Base-by-base conservation (phyloP, 2,888 invertebrate genomes). In the Tricholauxania praeusta region DNA sequence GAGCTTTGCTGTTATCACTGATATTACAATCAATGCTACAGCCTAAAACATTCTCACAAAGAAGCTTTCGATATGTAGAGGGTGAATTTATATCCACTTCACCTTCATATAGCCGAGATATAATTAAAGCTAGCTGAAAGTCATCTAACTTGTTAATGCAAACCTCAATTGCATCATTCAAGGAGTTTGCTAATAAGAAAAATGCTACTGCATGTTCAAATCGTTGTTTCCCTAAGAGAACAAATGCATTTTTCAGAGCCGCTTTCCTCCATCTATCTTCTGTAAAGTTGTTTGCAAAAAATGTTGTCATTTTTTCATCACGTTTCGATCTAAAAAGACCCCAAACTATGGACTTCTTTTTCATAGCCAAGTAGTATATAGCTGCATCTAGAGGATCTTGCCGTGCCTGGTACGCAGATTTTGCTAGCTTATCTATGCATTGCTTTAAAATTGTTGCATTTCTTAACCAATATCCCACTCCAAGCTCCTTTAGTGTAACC, bases 201-300 rank as follows among this genome's bases (percentile, higher is more conserved):
- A 99, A 99, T 0, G 98, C 99, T 0, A 98, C 99, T 0, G 99
- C 99, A 84, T 99, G 98, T 75, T 96, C 95, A 85, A 99, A 99
- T 66, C 98, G 87, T 87, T 99, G 99, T 83, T 96, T 96, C 4
- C 99, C 96, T 53, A 99, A 90, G 57, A 99, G 88, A 3, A 96
- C 97, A 85, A 97, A 99, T 0, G 99, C 99, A 87, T 99, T 99
- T 88, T 99, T 99, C 76, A 99, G 87, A 0, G 99, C 99, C 0
- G 99, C 98, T 84, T 97, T 98, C 22, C 98, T 91, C 98, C 99
- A 99, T 69, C 98, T 91, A 81, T 97, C 95, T 83, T 97, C 93
- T 2, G 89, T 86, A 85, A 99, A 99, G 84, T 99, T 97, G 84
- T 99, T 97, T 28, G 94, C 89, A 85, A 99, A 99, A 89, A 99